Evolutionary conservation across 2,113 vertebrate species (phyloP), one percentile per base, ranked within the genome.

Genomic region (Heterochromis multidens): DNA sequence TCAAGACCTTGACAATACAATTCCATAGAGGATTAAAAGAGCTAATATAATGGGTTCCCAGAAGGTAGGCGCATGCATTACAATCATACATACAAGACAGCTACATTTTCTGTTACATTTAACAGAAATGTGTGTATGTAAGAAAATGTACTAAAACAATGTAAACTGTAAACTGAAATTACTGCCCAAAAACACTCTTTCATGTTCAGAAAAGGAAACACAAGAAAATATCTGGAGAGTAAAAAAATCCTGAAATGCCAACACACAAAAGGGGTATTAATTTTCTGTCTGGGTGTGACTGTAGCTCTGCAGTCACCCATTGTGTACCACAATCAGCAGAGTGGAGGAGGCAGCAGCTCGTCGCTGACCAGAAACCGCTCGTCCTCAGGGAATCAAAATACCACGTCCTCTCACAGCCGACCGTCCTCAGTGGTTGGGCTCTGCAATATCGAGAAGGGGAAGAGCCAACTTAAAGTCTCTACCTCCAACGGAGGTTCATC

Each of bases 261-360:
- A 7, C 21, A n/a, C 8, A 56, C 52, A 56, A 9, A n/a, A 57
- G 3, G 54, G 7, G n/a, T 23, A 12, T n/a, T 54, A 9, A 6
- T 4, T 9, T 13, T 46, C 13, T 3, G 2, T 76, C 7, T 81
- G 17, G 83, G 57, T 92, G 74, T 82, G 65, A 8, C 25, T 52
- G 11, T 89, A 99, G 99, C 98, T 10, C 96, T 99, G 1, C 97
- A 99, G 95, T 99, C 97, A 3, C 99, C 99, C 62, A 99, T 99
- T 13, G 97, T 98, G 91, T 99, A 99, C 90, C 98, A 99, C 63
- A 97, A 97, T 93, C 98, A 98, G 90, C 97, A 97, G 54, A 33
- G 83, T 70, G 95, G 89, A 13, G 90, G 87, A 88, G 70, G 88
- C 58, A 13, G 82, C 87, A 82, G 95, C 94, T 96, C 78, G 92